Base-by-base conservation (phyloP, 1,140 invertebrate genomes). In the Drosophila equinoxialis region DNA sequence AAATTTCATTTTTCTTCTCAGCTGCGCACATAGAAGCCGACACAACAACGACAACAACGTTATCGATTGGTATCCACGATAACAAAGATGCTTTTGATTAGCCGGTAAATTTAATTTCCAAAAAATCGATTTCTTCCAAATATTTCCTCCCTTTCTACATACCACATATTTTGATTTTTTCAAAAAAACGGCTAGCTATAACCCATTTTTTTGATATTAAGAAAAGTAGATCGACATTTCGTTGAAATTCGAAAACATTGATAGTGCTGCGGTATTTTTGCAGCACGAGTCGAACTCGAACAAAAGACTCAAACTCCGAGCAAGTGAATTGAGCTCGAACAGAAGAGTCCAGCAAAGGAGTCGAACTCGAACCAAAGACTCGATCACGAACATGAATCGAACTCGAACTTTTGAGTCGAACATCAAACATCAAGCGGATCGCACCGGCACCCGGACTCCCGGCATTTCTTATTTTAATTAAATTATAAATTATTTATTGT, bases 381-480 rank as follows among this genome's bases (percentile, higher is more conserved):
- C 26, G 26, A 30, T 2, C 26, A 30, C 0, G 26, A 30, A 6
- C 26, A 30, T 30, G 45, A 23, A 6, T 30, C 26, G 5, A 30
- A 30, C 26, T 30, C 26, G 26, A 30, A 30, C 26, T 2, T 30
- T 30, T 30, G 30, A 30, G 30, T 30, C 30, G 30, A 30, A 30
- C 30, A 30, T 30, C 30, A 3, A 30, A 30, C 30, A 30, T 30
- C 6, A 6, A 30, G 33, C 55, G 55, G 55, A 58, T 58, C 57
- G 57, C n/a, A 39, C 57, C 57, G 57, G 57, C 14, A 20, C 33
- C 11, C 57, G 57, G 45, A 51, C 45, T 51, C 45, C 45, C 23
- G 45, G 45, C 45, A 48, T 20, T 51, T 48, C 7, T 48, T 51
- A 4, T 39, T 51, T 51, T 59, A 35, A 58, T 35, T 58, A n/a